phyloP scores from a whole-genome alignment of 1,140 invertebrate genomes.

The Potamilus streckersoni region DNA sequence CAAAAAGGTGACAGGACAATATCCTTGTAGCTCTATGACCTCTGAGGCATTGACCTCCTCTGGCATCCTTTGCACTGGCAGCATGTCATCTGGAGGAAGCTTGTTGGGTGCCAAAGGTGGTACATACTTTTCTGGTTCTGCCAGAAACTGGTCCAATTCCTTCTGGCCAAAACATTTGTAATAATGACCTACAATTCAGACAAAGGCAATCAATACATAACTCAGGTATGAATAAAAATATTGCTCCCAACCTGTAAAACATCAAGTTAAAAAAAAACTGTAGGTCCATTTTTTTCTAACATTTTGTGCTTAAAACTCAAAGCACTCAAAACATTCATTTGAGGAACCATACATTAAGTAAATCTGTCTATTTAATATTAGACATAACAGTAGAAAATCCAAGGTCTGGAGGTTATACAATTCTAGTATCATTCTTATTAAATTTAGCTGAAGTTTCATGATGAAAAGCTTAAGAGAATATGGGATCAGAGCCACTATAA shows the following conservation, averaged over 20 bases:
- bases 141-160: slow-evolving; percentile 62
- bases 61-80: slow-evolving; percentile 52
- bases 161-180: slow-evolving; percentile 63
- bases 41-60: slow-evolving; percentile 47
- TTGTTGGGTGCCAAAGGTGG: slow-evolving; percentile 62
- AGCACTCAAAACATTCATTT: neutral
- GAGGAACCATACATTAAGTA: neutral
- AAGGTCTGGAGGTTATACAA: too few species aligned
- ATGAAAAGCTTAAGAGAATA: too few species aligned
- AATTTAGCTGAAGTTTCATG: too few species aligned
- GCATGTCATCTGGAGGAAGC: slow-evolving; percentile 54
- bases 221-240: neutral
- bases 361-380: too few species aligned
- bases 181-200: slow-evolving; percentile 56
- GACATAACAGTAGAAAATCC: too few species aligned
- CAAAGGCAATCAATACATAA: neutral
- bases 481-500: too few species aligned
- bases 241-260: neutral
- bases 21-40: slow-evolving; percentile 61
- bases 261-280: neutral
- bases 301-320: too few species aligned
- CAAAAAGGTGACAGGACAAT: slow-evolving; percentile 67
- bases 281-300: neutral
- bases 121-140: slow-evolving; percentile 64
- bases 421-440: too few species aligned